Percentiles rank a stretch among this genome's conserved stretches.
phyloP scores from a whole-genome alignment of 2,113 vertebrate genomes.

The Bujurquina vittata region DNA sequence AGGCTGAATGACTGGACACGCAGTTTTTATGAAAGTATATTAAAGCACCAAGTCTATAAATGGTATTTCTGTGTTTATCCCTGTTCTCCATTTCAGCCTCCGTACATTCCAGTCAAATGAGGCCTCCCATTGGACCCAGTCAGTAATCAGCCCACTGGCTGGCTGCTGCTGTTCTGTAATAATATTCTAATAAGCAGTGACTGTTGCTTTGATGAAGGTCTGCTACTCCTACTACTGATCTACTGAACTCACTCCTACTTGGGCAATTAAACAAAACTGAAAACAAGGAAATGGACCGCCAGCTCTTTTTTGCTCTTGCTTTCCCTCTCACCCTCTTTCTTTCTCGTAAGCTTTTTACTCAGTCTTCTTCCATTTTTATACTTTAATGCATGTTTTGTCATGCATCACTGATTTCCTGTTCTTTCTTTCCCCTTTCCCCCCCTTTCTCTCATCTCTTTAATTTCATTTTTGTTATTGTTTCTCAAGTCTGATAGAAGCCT shows the following conservation, averaged over 20 bases:
- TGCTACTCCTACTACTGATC: conserved; percentile 77
- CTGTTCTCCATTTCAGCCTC: conserved; percentile 72
- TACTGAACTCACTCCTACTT: conserved; percentile 72
- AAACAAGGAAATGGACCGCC: conserved; percentile 75
- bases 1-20: neutral
- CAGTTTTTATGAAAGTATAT: conserved; percentile 40
- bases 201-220: conserved; percentile 76
- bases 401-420: neutral
- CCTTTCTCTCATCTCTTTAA: conserved; percentile 48
- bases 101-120: conserved; percentile 82
- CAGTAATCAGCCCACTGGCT: conserved; percentile 80
- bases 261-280: conserved; percentile 75
- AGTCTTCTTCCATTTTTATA: conserved; percentile 27
- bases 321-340: conserved; percentile 29
- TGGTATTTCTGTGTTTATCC: conserved; percentile 73
- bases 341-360: conserved; percentile 11
- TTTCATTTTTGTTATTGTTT: conserved; percentile 66
- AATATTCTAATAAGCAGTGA: conserved; percentile 83
- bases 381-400: conserved; percentile 35
- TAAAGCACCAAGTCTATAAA: conserved; percentile 65
- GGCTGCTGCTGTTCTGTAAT: conserved; percentile 81
- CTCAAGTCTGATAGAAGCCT: conserved; percentile 59
- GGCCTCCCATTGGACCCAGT: conserved; percentile 79
- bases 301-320: conserved; percentile 50
- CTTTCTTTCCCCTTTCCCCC: conserved; percentile 4